A percentile compares a stretch with the other conserved stretches of the same genome.
Evolutionary conservation across 2,888 invertebrate genomes (phyloP).

Genomic region (Clistopyga incitator): DNA sequence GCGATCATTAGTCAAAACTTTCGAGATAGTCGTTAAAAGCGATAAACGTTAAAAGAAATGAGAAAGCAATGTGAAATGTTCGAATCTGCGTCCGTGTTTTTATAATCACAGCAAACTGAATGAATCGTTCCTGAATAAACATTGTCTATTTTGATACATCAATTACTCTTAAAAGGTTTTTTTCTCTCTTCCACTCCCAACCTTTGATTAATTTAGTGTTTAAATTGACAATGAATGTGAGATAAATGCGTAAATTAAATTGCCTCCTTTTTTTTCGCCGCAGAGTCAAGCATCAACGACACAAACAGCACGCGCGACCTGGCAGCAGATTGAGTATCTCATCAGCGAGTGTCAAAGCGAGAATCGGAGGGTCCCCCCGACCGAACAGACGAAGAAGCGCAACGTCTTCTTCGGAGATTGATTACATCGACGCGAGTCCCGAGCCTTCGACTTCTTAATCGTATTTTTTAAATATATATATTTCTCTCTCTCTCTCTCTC

Average conservation of each 20-base stretch:
- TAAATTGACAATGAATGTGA: no score
- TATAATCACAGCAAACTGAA: no score
- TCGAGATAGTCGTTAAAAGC: no score
- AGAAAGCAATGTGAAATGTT: no score
- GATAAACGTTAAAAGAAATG: no score
- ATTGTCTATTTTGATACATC: no score
- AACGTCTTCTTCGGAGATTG: slow-evolving; percentile 77
- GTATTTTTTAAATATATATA: neutral
- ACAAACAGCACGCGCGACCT: slow-evolving; percentile 65
- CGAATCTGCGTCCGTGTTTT: no score
- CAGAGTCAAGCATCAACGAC: slow-evolving; percentile 56
- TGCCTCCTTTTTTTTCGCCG: neutral
- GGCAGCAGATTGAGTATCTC: slow-evolving; percentile 78
- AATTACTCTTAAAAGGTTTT: no score
- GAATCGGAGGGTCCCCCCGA: slow-evolving; percentile 78
- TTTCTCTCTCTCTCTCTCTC: neutral
- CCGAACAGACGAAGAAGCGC: slow-evolving; percentile 71
- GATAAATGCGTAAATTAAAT: neutral
- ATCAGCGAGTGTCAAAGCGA: slow-evolving; percentile 80
- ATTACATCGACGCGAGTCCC: slow-evolving; percentile 81
- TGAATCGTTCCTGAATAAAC: no score
- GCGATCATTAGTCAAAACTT: neutral
- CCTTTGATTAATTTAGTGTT: no score
- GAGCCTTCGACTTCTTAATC: slow-evolving; percentile 80
- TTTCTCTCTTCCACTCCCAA: no score